A percentile compares a stretch with the other conserved stretches of the same genome.
These are phyloP conservation scores for Halcyon malimbica DNA, from an alignment of 2,113 vertebrate genomes.

Conservation along the genomic window DNA sequence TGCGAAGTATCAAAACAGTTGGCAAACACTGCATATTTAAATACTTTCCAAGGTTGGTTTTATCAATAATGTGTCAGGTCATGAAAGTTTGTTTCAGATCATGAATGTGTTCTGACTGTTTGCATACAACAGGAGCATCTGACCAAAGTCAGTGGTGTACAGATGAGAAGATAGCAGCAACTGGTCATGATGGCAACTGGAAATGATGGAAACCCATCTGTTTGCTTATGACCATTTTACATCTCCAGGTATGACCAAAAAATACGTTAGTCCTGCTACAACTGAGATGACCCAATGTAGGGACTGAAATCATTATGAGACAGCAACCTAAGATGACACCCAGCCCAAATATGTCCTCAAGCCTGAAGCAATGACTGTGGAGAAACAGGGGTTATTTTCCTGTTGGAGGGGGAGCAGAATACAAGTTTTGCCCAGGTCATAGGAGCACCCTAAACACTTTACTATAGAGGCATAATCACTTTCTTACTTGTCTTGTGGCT, in stretches of 20 bases:
- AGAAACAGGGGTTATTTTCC: not conserved
- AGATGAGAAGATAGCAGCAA: not conserved
- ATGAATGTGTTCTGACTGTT: not conserved
- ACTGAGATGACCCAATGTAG: not conserved
- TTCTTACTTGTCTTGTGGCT: not conserved
- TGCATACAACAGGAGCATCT: not conserved
- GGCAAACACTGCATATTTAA: not conserved
- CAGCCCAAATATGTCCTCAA: not conserved
- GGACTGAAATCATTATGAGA: not conserved
- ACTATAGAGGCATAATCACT: not conserved
- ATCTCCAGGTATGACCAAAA: not conserved
- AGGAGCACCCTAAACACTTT: not conserved
- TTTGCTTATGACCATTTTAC: not conserved
- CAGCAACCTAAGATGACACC: not conserved
- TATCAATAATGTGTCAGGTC: not conserved
- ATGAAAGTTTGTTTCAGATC: not conserved
- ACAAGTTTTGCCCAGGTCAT: not conserved
- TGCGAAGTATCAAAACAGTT: not conserved
- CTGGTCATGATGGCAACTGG: not conserved
- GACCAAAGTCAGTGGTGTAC: not conserved
- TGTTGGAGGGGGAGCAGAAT: not conserved
- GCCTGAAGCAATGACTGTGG: not conserved
- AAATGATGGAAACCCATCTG: not conserved
- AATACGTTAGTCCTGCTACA: not conserved
- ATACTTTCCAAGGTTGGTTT: not conserved